Base-by-base conservation (phyloP, 2,797 vertebrate genomes). In the Tapera naevia region DNA sequence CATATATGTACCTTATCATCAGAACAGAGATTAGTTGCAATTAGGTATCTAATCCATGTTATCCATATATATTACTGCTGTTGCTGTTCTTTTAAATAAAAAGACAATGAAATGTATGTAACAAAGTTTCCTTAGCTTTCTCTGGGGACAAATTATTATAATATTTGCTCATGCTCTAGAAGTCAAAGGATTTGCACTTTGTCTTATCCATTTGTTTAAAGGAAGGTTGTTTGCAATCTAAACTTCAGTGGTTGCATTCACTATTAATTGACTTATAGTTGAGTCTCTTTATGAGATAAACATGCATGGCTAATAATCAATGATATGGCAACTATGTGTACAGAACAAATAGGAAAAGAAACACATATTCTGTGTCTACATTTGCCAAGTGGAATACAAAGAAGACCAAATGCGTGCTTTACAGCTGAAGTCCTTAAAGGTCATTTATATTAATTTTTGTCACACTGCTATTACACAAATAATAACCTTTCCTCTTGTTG, bases 21-120 rank as follows among this genome's bases (percentile, higher is more conserved):
- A 84, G 72, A 84, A 94, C 22, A 74, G 76, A 94, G 39, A 95
- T 97, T 90, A 94, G 76, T 89, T 43, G 91, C 66, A 94, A 97
- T 95, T 93, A 97, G 71, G n/a, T 23, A 84, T 50, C 45, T 91
- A 95, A 95, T 93, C 54, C 46, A 53, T 51, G 23, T 88, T 94
- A 46, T 41, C 46, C 58, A 30, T 89, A 35, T 84, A 76, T 18
- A 54, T 70, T 84, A 88, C 27, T 3, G 1, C 5, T 89, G 61
- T 32, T 64, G 12, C 85, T 80, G 82, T 62, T 91, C 79, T 90
- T 95, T 91, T 71, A 90, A 97, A 93, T 57, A 23, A 33, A 92
- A 93, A 56, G 79, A 92, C 51, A 75, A 80, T 8, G 48, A 93
- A 96, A 94, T 11, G 10, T 41, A 39, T 90, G 48, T 37, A 88